Conservation (phyloP, 1,140 invertebrate species). For the Aphidius gifuensis region DNA sequence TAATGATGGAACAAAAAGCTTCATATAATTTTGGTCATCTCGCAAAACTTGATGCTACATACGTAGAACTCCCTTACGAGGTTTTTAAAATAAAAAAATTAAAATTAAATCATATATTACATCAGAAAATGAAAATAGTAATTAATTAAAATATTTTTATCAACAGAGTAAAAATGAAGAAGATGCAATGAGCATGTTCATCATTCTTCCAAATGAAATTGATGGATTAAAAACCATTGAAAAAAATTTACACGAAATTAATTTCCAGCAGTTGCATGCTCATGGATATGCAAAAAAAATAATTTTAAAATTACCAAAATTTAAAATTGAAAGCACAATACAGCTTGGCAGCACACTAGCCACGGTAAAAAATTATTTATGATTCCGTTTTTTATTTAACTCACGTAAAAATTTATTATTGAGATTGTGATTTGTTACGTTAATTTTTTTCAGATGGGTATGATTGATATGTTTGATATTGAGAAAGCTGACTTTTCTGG, state of each 20-base stretch:
- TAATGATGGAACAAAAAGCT: constrained; percentile 52
- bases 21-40: constrained; percentile 46
- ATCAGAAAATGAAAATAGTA: constrained; percentile 33
- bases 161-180: constrained; percentile 43
- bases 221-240: no score
- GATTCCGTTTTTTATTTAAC: no score
- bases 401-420: no score
- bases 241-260: no score
- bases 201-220: not conserved
- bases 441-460: no score
- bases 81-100: constrained; percentile 15
- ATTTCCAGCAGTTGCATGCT: constrained; percentile 41
- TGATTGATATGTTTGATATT: no score
- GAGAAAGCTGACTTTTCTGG: no score
- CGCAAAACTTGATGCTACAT: constrained; percentile 41
- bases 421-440: no score
- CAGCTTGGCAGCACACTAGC: constrained; percentile 51
- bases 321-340: constrained; percentile 65
- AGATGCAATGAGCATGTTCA: constrained; percentile 60
- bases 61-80: constrained; percentile 46
- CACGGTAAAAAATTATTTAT: no score
- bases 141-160: not conserved
- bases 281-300: constrained; percentile 45
- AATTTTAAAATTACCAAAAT: constrained; percentile 64
- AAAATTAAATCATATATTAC: not conserved